A percentile compares a stretch with the other conserved stretches of the same genome.
These are phyloP conservation scores for Nezara viridula DNA, from an alignment of 2,888 invertebrate species.

Conservation along the genomic window DNA sequence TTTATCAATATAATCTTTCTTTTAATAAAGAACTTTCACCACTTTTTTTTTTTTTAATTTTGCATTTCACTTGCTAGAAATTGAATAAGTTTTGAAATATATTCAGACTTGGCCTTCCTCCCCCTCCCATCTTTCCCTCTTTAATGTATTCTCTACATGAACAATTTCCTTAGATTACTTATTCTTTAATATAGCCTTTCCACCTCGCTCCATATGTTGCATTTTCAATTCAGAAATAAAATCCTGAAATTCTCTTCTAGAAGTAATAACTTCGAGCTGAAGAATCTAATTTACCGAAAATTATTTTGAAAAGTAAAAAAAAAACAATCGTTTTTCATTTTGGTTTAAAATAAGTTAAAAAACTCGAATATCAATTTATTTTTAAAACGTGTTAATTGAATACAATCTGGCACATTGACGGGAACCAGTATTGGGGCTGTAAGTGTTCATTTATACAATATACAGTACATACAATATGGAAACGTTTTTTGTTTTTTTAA, in stretches of 20 bases:
- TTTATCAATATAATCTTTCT: slow-evolving; percentile 35
- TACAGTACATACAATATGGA: no score
- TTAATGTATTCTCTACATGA: slow-evolving; percentile 48
- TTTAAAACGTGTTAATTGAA: no score
- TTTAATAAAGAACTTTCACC: slow-evolving; percentile 45
- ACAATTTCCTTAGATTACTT: slow-evolving; percentile 22
- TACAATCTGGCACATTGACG: no score
- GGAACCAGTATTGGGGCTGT: no score
- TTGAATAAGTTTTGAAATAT: slow-evolving; percentile 48
- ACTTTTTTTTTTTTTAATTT: slow-evolving; percentile 40
- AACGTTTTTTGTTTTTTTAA: no score
- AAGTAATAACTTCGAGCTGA: neutral
- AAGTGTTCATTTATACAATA: no score
- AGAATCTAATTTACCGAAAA: neutral
- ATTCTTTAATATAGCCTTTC: slow-evolving; percentile 15
- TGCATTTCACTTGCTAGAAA: slow-evolving; percentile 45
- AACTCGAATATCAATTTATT: no score
- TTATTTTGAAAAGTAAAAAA: neutral
- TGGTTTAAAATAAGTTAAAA: no score
- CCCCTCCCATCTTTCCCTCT: slow-evolving; percentile 10
- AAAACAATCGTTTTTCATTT: no score
- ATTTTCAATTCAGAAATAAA: neutral
- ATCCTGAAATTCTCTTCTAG: neutral
- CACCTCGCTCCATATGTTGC: neutral
- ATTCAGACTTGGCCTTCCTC: neutral